Evolutionary conservation across 2,888 invertebrate species (phyloP).

Genomic region (Nudaria mundana): DNA sequence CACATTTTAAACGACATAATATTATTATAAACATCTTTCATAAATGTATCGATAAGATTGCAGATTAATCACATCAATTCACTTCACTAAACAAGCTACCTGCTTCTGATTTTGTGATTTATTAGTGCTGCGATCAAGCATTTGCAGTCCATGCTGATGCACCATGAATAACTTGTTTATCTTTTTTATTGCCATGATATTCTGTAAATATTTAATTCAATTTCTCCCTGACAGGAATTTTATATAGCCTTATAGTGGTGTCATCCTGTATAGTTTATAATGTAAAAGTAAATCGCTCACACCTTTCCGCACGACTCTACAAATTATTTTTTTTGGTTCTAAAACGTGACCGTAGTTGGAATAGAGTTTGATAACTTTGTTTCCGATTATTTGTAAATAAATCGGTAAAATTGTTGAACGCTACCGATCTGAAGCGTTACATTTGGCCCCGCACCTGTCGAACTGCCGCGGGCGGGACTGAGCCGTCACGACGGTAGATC

Average conservation of each 20-base stretch:
- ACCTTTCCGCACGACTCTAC: conserved; percentile 67
- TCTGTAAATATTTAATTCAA: conserved; percentile 20
- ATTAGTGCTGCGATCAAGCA: conserved; percentile 41
- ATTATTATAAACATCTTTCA: too few relatives aligned
- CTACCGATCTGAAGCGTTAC: conserved; percentile 55
- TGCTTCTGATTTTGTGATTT: conserved; percentile 51
- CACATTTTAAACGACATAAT: too few relatives aligned
- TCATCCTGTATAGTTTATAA: conserved; percentile 5
- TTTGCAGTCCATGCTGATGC: conserved; percentile 52
- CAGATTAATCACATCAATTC: conserved; percentile 1
- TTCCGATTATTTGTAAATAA: conserved; percentile 67
- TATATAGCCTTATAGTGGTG: conserved; percentile 1
- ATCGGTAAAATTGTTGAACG: conserved; percentile 60
- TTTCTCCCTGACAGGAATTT: conserved; percentile 13
- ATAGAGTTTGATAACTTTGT: conserved; percentile 41
- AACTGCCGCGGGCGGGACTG: conserved; percentile 46
- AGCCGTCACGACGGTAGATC: conserved; percentile 51
- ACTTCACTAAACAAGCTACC: conserved; percentile 44
- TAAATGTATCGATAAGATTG: conserved; percentile 20
- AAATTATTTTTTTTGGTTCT: conserved; percentile 58
- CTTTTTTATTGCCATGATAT: conserved; percentile 13
- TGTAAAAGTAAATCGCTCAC: conserved; percentile 41
- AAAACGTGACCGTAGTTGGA: conserved; percentile 61
- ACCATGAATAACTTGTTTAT: conserved; percentile 43
- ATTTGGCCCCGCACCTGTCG: conserved; percentile 59